phyloP scores from a whole-genome alignment of 2,113 vertebrate genomes.

The Pogonocichla stellata region DNA sequence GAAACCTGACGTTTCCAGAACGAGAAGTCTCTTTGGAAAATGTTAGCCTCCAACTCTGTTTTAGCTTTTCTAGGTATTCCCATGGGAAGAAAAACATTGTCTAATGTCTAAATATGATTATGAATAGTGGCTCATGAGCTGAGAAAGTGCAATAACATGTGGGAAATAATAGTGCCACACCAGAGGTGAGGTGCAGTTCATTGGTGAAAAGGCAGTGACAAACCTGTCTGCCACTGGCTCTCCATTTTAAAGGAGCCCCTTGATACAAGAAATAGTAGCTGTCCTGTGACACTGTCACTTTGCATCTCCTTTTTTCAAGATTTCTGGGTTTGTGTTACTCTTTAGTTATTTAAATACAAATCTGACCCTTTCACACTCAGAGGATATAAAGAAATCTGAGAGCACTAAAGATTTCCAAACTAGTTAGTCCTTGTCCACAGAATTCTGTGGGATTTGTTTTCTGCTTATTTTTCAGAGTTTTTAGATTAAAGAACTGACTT shows the following conservation, averaged over 20 bases:
- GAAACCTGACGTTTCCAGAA: constrained; percentile 33
- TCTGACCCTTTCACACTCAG: not conserved
- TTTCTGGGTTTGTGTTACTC: not conserved
- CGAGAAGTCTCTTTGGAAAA: constrained; percentile 32
- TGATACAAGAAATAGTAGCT: not conserved
- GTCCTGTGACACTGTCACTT: not conserved
- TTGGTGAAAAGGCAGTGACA: not conserved
- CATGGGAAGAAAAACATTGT: constrained; percentile 2
- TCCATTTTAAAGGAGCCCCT: not conserved
- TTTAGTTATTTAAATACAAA: not conserved
- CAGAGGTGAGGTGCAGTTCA: not conserved
- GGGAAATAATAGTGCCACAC: not conserved
- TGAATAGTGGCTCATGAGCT: not conserved
- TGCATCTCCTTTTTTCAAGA: not conserved
- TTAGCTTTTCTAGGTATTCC: constrained; percentile 17
- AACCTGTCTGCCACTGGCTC: not conserved
- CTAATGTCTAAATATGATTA: constrained; percentile 7
- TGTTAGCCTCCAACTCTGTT: not conserved
- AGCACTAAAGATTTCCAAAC: not conserved
- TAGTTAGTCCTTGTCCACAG: not conserved
- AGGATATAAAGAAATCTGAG: not conserved
- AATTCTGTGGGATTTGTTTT: not conserved
- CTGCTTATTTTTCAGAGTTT: not conserved
- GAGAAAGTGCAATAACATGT: not conserved
- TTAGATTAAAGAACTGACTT: not conserved